Evolutionary conservation across 2,113 vertebrate genomes (phyloP).

Genomic region (Anoura caudifer): DNA sequence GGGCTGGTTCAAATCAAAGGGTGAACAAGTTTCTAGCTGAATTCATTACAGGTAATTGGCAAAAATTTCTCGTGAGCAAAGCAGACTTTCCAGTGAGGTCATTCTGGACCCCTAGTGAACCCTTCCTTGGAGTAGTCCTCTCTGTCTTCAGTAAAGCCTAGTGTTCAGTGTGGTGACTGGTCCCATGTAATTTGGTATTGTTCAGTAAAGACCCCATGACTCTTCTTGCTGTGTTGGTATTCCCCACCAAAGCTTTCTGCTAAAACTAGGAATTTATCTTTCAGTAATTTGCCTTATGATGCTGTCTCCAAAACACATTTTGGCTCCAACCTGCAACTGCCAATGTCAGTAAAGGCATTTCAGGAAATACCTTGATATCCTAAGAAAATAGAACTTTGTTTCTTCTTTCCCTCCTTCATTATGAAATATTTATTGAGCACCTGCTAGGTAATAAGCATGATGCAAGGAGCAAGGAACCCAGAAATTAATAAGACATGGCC

Average conservation of each 20-base stretch:
- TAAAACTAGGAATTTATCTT: neutral
- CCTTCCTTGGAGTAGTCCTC: neutral
- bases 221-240: neutral
- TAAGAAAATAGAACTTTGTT: neutral
- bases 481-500: neutral
- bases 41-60: neutral
- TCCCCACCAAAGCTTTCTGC: slow-evolving; percentile 1
- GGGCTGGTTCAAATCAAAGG: neutral
- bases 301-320: neutral
- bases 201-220: neutral
- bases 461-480: neutral
- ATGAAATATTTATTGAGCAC: neutral
- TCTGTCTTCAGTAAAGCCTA: neutral
- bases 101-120: neutral
- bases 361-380: neutral
- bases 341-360: neutral
- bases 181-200: neutral
- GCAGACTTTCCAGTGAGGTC: neutral
- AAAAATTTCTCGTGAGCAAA: neutral
- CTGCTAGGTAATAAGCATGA: neutral
- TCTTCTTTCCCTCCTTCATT: neutral
- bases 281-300: neutral
- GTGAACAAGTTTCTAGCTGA: neutral
- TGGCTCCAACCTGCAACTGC: neutral
- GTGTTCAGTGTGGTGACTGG: neutral